Percentiles rank a stretch among this genome's conserved stretches.
Evolutionary conservation across 2,888 invertebrate genomes (phyloP).

Genomic region (Strigamia transsilvanica): DNA sequence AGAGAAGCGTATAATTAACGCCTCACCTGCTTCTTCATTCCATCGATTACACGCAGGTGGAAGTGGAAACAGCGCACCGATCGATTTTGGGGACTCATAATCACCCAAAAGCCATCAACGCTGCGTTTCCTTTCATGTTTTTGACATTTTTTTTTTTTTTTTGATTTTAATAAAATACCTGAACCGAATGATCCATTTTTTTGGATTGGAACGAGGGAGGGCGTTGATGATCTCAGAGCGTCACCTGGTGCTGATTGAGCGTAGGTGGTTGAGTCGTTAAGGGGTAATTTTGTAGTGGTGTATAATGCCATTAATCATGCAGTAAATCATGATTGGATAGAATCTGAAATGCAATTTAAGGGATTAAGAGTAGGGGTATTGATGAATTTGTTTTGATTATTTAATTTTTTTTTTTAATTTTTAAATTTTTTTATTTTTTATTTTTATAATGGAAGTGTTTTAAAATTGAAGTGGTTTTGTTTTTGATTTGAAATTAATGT

Average conservation of each 20-base stretch:
- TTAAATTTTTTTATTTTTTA: neutral
- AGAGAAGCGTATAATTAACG: slow-evolving; percentile 49
- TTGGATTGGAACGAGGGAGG: neutral
- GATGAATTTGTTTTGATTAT: slow-evolving; percentile 48
- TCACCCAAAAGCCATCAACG: slow-evolving; percentile 46
- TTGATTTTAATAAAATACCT: slow-evolving; percentile 31
- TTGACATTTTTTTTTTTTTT: neutral
- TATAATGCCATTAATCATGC: slow-evolving; percentile 48
- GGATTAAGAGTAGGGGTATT: slow-evolving; percentile 2
- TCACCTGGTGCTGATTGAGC: slow-evolving; percentile 48
- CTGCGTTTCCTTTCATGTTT: slow-evolving; percentile 35
- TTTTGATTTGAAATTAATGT: slow-evolving; percentile 43
- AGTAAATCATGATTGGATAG: slow-evolving; percentile 49
- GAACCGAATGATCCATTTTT: slow-evolving; percentile 18
- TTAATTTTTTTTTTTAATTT: slow-evolving; percentile 19
- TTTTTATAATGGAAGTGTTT: neutral
- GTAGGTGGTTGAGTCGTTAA: slow-evolving; percentile 48
- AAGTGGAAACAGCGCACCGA: neutral
- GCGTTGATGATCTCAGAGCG: slow-evolving; percentile 48
- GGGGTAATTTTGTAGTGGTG: slow-evolving; percentile 46
- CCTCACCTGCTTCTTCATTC: slow-evolving; percentile 46
- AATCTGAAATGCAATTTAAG: slow-evolving; percentile 41
- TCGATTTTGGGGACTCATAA: slow-evolving; percentile 44
- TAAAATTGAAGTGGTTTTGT: slow-evolving; percentile 5
- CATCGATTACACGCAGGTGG: slow-evolving; percentile 50